Evolutionary conservation across 2,797 vertebrate genomes (phyloP), one percentile per base, ranked within the genome.

Genomic region (Microctenopoma steveboyesi): DNA sequence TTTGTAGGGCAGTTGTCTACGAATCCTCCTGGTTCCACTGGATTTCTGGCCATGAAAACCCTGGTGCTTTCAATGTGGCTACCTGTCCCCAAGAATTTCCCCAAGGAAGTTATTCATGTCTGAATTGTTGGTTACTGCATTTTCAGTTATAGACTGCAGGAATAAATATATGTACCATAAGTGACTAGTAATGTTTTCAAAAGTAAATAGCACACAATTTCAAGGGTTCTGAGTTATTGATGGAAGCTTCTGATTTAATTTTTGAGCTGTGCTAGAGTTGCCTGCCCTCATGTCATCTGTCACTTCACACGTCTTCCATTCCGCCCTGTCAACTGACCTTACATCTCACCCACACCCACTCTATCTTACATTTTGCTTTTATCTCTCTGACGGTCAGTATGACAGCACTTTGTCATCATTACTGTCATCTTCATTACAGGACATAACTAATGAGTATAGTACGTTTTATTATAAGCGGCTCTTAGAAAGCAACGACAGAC

Each of bases 191-290:
- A 50, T 51, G 0, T 46, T 30, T 40, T 63, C 7, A 56, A 50
- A 35, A 42, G 12, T 35, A 8, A 37, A 49, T 27, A 4, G n/a
- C 14, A n/a, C 4, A 59, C 14, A 42, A 2, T 1, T 39, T 49
- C 40, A 2, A 39, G 25, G 12, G 7, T 7, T n/a, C 10, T 48
- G 35, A 61, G 30, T 14, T 13, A 47, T 13, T 49, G 18, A 63
- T 39, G 15, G 42, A 22, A 45, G 1, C 28, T 65, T 63, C 6
- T 3, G 51, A 62, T 70, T 45, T 51, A 13, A 43, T 53, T 40
- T 53, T 64, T 46, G 6, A 66, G 50, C 50, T 54, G 47, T 56
- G 33, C 22, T 63, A 30, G 49, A 81, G 37, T 37, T 48, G 39
- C 33, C 16, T 35, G 39, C 18, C 40, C 42, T 53, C 58, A 73